These are phyloP conservation scores for Halocynthia roretzi DNA, from an alignment of 23 tunicate species.

Conservation along the genomic window DNA sequence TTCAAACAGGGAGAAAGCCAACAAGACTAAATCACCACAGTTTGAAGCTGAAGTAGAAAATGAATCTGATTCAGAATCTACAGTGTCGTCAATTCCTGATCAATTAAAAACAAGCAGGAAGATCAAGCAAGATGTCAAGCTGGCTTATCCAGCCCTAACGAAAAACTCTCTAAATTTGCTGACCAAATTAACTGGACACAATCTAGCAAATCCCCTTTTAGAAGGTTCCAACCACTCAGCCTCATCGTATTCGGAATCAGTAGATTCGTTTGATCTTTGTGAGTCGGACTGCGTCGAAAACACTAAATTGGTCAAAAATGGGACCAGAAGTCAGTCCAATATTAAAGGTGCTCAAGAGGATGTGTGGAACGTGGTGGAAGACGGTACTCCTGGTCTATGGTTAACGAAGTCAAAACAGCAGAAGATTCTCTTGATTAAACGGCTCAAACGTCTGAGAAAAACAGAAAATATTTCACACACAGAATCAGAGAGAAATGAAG, in stretches of 20 bases:
- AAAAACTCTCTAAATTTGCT: slow-evolving; percentile 2
- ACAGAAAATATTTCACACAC: neutral
- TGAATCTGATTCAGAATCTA: slow-evolving; percentile 32
- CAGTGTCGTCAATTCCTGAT: slow-evolving; percentile 32
- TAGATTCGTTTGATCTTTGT: slow-evolving; percentile 10
- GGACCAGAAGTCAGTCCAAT: no score
- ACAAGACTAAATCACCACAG: no score
- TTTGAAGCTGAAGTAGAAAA: neutral
- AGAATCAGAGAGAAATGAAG: slow-evolving; percentile 6
- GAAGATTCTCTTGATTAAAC: slow-evolving; percentile 16
- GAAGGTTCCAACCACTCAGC: slow-evolving; percentile 15
- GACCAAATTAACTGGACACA: neutral
- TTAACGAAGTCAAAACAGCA: slow-evolving; percentile 41
- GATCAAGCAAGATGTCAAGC: no score
- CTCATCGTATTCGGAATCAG: neutral
- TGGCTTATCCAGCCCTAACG: slow-evolving; percentile 1
- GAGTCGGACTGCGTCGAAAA: neutral
- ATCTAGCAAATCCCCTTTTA: neutral
- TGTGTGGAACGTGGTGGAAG: slow-evolving; percentile 67
- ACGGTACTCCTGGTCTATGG: slow-evolving; percentile 61
- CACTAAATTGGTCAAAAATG: slow-evolving; percentile 1
- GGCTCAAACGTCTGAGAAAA: neutral
- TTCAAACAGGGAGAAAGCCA: no score
- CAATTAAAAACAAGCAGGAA: neutral
- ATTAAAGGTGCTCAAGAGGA: slow-evolving; percentile 34